A percentile compares a stretch with the other conserved stretches of the same genome.
Evolutionary conservation across 1,140 invertebrate species (phyloP).

Genomic region (Aricia agestis): DNA sequence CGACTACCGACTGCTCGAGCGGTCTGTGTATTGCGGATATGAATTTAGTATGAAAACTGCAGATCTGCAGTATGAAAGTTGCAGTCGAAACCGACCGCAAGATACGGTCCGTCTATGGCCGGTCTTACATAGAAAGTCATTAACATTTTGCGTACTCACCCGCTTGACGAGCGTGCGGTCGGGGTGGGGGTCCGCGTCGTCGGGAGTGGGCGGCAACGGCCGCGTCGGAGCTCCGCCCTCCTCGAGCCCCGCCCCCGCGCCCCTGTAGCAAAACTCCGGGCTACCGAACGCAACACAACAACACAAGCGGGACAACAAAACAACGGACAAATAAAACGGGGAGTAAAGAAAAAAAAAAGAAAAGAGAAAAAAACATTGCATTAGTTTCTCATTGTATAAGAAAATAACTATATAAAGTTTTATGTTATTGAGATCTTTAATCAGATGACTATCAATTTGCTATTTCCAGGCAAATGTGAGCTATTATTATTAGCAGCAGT

Average conservation of each 20-base stretch:
- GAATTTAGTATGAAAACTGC: no score
- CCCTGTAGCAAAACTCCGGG: constrained; percentile 93
- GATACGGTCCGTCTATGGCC: no score
- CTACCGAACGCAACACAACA: constrained; percentile 62
- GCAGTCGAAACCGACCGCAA: no score
- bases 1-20: no score
- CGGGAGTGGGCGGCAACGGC: constrained; percentile 94
- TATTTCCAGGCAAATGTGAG: no score
- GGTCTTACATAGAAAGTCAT: no score
- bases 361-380: constrained; percentile 32
- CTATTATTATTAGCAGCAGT: no score
- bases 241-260: constrained; percentile 75
- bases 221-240: constrained; percentile 86
- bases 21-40: no score
- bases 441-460: no score
- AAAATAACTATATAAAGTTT: not conserved
- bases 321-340: constrained; percentile 6
- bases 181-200: constrained; percentile 88
- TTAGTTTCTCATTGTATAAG: constrained; percentile 1
- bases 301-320: constrained; percentile 47
- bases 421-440: no score
- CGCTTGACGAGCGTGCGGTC: constrained; percentile 93
- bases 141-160: constrained; percentile 78
- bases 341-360: constrained; percentile 39
- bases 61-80: no score